These are phyloP conservation scores for Sinella curviseta DNA, from an alignment of 1,140 invertebrate genomes.

Conservation along the genomic window DNA sequence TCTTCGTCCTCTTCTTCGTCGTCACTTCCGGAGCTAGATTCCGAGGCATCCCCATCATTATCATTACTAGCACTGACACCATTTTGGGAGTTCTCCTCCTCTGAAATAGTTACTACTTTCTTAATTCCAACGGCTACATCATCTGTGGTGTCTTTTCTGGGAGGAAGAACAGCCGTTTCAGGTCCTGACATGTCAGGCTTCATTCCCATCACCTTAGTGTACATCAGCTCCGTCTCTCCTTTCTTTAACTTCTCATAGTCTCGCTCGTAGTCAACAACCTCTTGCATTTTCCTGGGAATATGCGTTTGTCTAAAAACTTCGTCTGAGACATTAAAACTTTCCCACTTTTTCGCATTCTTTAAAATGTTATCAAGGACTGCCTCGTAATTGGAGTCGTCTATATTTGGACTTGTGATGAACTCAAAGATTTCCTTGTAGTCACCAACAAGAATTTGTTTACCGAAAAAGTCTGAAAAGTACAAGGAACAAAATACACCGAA, in stretches of 20 bases:
- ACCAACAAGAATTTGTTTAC: slow-evolving; percentile 85
- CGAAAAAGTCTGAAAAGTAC: slow-evolving; percentile 73
- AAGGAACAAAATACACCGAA: background rate
- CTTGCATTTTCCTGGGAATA: slow-evolving; percentile 90
- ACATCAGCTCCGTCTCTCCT: slow-evolving; percentile 71
- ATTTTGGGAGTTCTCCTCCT: background rate
- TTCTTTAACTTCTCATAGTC: slow-evolving; percentile 79
- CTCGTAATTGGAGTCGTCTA: slow-evolving; percentile 80
- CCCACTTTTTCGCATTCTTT: slow-evolving; percentile 63
- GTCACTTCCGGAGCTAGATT: slow-evolving; percentile 50
- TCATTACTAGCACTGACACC: too few species aligned
- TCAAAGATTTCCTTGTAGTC: slow-evolving; percentile 90
- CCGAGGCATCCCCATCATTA: too few species aligned
- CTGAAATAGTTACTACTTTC: background rate
- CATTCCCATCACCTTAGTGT: slow-evolving; percentile 81
- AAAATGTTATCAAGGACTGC: slow-evolving; percentile 72
- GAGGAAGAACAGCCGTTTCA: slow-evolving; percentile 36
- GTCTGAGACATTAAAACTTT: slow-evolving; percentile 70
- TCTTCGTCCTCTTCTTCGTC: slow-evolving; percentile 57
- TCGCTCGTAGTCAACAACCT: slow-evolving; percentile 87
- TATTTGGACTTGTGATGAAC: slow-evolving; percentile 87
- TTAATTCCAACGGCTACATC: background rate
- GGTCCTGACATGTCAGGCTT: slow-evolving; percentile 77
- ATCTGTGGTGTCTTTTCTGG: background rate
- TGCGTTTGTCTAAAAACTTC: slow-evolving; percentile 92